These are phyloP conservation scores for Drosophila littoralis DNA, from an alignment of 1,140 invertebrate species.

Conservation along the genomic window DNA sequence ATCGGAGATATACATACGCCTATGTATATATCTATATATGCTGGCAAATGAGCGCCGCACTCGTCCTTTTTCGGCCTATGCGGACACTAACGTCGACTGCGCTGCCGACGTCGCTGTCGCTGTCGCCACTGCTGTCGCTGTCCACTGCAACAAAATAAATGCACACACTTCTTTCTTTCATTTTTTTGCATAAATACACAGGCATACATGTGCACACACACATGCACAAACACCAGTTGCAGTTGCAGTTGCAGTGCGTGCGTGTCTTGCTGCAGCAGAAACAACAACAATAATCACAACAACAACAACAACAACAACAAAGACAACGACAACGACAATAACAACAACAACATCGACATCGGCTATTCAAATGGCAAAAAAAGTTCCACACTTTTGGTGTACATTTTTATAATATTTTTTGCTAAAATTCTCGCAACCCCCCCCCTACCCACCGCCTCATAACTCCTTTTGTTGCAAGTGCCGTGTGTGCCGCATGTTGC, in stretches of 20 bases:
- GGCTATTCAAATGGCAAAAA: slow-evolving; percentile 47
- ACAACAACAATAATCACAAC: slow-evolving; percentile 6
- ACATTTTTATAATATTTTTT: slow-evolving; percentile 48
- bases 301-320: background rate
- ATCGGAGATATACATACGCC: slow-evolving; percentile 9
- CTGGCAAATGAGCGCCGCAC: slow-evolving; percentile 75
- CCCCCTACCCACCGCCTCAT: background rate
- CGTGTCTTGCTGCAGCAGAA: slow-evolving; percentile 22
- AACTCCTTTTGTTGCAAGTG: background rate
- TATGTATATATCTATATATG: slow-evolving; percentile 9
- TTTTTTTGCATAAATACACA: slow-evolving; percentile 7
- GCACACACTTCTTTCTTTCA: background rate
- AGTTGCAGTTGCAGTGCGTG: slow-evolving; percentile 56
- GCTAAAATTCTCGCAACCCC: slow-evolving; percentile 42
- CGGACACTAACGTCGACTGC: slow-evolving; percentile 35
- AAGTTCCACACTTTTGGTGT: slow-evolving; percentile 49
- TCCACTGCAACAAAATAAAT: slow-evolving; percentile 27
- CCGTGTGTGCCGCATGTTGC: slow-evolving; percentile 21
- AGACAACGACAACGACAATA: background rate
- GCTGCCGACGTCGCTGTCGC: slow-evolving; percentile 3
- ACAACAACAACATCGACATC: background rate
- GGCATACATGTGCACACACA: slow-evolving; percentile 15
- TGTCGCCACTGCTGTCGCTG: slow-evolving; percentile 11
- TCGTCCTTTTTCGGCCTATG: slow-evolving; percentile 79
- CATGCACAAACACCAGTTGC: slow-evolving; percentile 78